Evolutionary conservation across 2,113 vertebrate species (phyloP), one percentile per base, ranked within the genome.

Genomic region (Pluvialis apricaria): DNA sequence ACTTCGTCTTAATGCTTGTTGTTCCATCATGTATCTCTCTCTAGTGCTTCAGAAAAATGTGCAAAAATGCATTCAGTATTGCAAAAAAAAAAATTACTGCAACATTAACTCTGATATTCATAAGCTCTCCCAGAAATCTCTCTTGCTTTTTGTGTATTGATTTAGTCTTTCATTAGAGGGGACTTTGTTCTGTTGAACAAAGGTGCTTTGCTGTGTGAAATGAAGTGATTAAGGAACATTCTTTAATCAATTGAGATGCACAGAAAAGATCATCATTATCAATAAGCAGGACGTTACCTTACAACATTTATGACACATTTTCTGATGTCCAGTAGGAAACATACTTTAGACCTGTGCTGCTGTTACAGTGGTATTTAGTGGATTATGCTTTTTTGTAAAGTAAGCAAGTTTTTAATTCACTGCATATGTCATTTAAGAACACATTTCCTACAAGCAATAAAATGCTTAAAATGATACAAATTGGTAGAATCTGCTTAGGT

Each of bases 61-160:
- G 55, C 82, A 75, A 91, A 95, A 86, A 90, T 76, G 10, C 6
- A 79, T 70, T 90, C 42, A 60, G 9, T 45, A 38, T 26, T 25
- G 57, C 1, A 82, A 82, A 95, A 89, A 57, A 36, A 65, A 17
- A 22, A 21, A 47, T 88, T 78, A 76, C 52, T 94, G 49, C 40
- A 90, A 79, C 69, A 76, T 86, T 95, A 95, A 60, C 28, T 92
- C 69, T 76, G 52, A 76, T 88, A 96, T 93, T 78, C 80, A 90
- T 66, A 93, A 80, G 12, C 19, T 76, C 26, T 75, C 42, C 40
- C 19, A 75, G 45, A 73, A 82, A 72, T 58, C 4, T 73, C 28
- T 69, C 49, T 80, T 84, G 49, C 6, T 84, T 80, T 93, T 91
- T 93, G 36, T 65, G 13, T 89, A 84, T 96, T 79, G 92, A 93